These are phyloP conservation scores for Rhinolophus sinicus DNA, from an alignment of 2,113 vertebrate species.

Conservation along the genomic window DNA sequence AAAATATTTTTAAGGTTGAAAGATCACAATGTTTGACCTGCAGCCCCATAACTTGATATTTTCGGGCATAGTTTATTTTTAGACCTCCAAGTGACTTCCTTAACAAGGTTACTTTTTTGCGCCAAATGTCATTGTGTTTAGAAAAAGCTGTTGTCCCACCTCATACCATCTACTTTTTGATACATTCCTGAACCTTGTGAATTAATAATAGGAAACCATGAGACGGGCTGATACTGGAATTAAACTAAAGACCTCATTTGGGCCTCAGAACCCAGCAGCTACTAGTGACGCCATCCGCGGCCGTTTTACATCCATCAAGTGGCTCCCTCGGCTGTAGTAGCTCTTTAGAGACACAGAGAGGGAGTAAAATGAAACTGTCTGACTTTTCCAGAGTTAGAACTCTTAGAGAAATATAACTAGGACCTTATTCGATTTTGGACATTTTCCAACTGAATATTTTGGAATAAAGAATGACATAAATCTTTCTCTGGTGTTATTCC, in stretches of 20 bases:
- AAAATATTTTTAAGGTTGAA: conserved; percentile 71
- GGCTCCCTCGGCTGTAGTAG: neutral
- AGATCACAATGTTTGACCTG: conserved; percentile 65
- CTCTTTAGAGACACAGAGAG: neutral
- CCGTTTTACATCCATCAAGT: neutral
- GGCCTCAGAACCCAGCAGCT: conserved; percentile 34
- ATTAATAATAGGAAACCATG: conserved; percentile 36
- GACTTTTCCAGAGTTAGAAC: conserved; percentile 32
- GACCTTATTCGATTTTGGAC: conserved; percentile 36
- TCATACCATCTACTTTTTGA: neutral
- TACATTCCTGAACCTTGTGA: neutral
- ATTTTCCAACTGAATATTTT: conserved; percentile 40
- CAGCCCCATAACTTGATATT: conserved; percentile 45
- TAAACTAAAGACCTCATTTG: conserved; percentile 44
- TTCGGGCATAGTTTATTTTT: conserved; percentile 71
- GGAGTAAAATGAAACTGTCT: conserved; percentile 15
- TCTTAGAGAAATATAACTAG: conserved; percentile 31
- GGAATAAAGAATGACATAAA: neutral
- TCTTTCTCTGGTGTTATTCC: neutral
- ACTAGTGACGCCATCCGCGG: fast-evolving
- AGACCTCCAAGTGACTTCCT: conserved; percentile 56
- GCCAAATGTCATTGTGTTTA: conserved; percentile 38
- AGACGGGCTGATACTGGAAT: conserved; percentile 21
- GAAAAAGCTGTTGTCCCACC: neutral
- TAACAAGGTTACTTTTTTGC: conserved; percentile 16